phyloP scores from a whole-genome alignment of 2,888 invertebrate species.

The Dynastes hyllus region DNA sequence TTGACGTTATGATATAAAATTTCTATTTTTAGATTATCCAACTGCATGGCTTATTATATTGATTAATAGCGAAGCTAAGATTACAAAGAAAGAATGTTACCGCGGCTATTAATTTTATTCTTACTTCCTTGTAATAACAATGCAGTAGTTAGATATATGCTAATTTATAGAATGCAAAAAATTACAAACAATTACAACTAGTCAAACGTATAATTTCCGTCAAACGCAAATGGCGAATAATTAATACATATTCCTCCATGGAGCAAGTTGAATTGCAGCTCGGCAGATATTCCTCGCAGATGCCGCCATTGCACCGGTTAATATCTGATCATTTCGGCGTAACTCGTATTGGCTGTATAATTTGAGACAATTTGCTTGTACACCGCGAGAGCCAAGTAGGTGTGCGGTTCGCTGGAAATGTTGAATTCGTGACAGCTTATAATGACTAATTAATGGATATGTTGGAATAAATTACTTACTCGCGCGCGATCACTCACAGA shows the following conservation, averaged over 20 bases:
- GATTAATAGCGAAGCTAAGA: too few species aligned
- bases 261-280: neutral
- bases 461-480: constrained; percentile 25
- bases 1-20: too few species aligned
- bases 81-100: too few species aligned
- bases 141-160: too few species aligned
- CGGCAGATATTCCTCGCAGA: constrained; percentile 2
- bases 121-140: too few species aligned
- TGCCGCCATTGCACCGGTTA: constrained; percentile 42
- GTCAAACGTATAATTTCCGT: constrained; percentile 6
- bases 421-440: constrained; percentile 55
- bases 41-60: too few species aligned
- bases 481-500: constrained; percentile 11
- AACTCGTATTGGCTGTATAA: constrained; percentile 45
- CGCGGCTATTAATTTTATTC: too few species aligned
- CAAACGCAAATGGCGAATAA: constrained; percentile 10
- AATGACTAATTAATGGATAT: constrained; percentile 40
- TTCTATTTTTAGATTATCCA: too few species aligned
- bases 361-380: constrained; percentile 41
- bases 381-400: constrained; percentile 42
- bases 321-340: constrained; percentile 46
- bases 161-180: neutral
- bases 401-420: constrained; percentile 55
- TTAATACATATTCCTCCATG: constrained; percentile 21
- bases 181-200: neutral